Base-by-base conservation (phyloP, 92 coral and sea anemone genomes). In the Meandrina meandrites region DNA sequence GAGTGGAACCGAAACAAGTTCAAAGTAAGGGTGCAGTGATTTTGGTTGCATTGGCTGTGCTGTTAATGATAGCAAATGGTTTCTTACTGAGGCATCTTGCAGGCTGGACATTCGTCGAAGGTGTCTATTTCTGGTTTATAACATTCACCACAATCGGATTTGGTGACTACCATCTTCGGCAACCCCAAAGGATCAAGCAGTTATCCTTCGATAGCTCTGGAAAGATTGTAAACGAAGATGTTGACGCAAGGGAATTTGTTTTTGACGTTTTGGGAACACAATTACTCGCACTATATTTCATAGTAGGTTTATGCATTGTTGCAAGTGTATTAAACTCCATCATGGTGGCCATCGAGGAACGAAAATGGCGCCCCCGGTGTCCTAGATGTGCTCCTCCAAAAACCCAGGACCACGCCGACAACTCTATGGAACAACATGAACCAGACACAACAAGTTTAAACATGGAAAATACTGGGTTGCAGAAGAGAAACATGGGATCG, bases 301-400 rank as follows among this genome's bases (percentile, higher is more conserved):
- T 90, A 47, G 8, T 86, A 1, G 80, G 79, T 16, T 56, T 90
- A 82, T 90, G 92, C 36, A 56, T 86, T 17, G 90, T 90, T 47
- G 57, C 92, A 24, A 76, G 91, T 81, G 90, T 86, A 9, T 30
- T 90, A 10, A 90, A 86, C 47, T 75, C 90, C 72, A 90, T 90
- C 51, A 69, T 60, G 36, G 70, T 60, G 7, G 90, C 90, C 66
- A 13, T 86, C 24, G 92, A 86, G 17, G 81, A 75, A 75, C 56
- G 54, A 11, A 88, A 84, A 37, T 62, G 60, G 5, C 45, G 45
- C 30, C 15, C 40, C 11, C 53, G 16, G 40, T 64, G 88, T 62
- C 58, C 84, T 2, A 19, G 86, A 50, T 50, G 68, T 21, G 0
- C 86, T 16, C 32, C 79, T 54, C 67, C 84, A 31, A 35, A 69